These are phyloP conservation scores for Physeter macrocephalus DNA, from an alignment of 2,113 vertebrate genomes.

Conservation along the genomic window DNA sequence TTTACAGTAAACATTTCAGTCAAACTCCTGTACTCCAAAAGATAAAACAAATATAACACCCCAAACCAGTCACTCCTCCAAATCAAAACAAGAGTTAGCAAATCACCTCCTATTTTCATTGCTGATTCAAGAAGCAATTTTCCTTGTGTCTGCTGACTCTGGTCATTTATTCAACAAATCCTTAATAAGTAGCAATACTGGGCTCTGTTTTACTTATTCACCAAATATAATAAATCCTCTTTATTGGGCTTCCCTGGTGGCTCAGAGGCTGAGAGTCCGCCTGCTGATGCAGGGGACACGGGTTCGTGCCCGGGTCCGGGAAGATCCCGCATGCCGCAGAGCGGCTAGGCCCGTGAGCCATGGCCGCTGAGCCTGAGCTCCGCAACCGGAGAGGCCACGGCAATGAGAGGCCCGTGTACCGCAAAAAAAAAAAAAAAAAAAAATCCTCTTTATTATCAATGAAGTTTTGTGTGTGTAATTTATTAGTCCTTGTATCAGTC, in stretches of 20 bases:
- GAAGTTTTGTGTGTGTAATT: not conserved
- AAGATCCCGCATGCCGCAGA: too few relatives aligned
- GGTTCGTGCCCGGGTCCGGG: too few relatives aligned
- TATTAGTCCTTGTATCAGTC: not conserved
- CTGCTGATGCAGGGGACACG: too few relatives aligned
- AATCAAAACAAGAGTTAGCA: not conserved
- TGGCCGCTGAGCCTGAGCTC: too few relatives aligned
- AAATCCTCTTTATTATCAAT: not conserved
- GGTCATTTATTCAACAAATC: not conserved
- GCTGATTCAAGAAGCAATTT: not conserved
- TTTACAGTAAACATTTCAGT: conserved; percentile 1
- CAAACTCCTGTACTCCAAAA: not conserved
- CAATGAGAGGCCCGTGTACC: too few relatives aligned
- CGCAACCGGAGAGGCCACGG: too few relatives aligned
- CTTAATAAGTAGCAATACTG: not conserved
- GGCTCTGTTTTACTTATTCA: not conserved
- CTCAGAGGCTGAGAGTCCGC: too few relatives aligned
- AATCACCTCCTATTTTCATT: not conserved
- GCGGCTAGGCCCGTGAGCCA: too few relatives aligned
- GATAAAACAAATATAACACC: not conserved
- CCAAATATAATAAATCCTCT: not conserved
- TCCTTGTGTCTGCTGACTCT: not conserved
- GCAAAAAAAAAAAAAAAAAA: too few relatives aligned
- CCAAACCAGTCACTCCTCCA: not conserved
- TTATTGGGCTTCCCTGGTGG: too few relatives aligned